Conservation (phyloP, 2,113 vertebrate genomes). For the Hippocampus abdominalis region DNA sequence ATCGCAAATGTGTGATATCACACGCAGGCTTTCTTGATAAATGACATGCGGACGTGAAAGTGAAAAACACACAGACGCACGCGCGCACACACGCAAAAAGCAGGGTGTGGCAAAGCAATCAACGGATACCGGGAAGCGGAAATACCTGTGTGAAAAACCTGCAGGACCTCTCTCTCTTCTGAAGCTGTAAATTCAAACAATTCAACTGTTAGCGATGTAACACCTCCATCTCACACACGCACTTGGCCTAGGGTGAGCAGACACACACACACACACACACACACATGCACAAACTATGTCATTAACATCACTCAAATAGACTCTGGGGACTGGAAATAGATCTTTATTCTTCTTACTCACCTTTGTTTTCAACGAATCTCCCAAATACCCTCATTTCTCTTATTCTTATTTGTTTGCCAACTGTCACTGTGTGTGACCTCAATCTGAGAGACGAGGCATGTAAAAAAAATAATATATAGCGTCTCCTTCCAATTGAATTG, state of each 20-base stretch:
- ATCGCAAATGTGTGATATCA: slow-evolving; percentile 27
- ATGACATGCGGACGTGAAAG: slow-evolving; percentile 51
- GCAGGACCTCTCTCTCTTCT: slow-evolving; percentile 76
- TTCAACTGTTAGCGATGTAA: slow-evolving; percentile 57
- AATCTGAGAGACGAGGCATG: neutral
- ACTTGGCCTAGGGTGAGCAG: neutral
- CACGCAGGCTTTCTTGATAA: slow-evolving; percentile 22
- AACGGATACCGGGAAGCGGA: slow-evolving; percentile 44
- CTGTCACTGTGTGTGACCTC: neutral
- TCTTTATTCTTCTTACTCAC: slow-evolving; percentile 18
- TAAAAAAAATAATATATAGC: neutral
- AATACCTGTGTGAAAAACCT: slow-evolving; percentile 74
- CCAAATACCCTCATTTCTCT: neutral
- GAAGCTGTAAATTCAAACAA: slow-evolving; percentile 73
- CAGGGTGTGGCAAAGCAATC: slow-evolving; percentile 43
- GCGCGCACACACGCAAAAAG: slow-evolving; percentile 7
- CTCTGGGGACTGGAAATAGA: slow-evolving; percentile 16
- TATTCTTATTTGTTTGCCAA: neutral
- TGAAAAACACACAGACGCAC: neutral
- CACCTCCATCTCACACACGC: slow-evolving; percentile 29
- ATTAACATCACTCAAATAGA: slow-evolving; percentile 30
- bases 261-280: slow-evolving; percentile 18
- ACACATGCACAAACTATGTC: slow-evolving; percentile 18
- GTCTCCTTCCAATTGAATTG: neutral
- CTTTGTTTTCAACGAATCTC: slow-evolving; percentile 6